Evolutionary conservation across 2,113 vertebrate genomes (phyloP).

Genomic region (Collichthys lucidus): DNA sequence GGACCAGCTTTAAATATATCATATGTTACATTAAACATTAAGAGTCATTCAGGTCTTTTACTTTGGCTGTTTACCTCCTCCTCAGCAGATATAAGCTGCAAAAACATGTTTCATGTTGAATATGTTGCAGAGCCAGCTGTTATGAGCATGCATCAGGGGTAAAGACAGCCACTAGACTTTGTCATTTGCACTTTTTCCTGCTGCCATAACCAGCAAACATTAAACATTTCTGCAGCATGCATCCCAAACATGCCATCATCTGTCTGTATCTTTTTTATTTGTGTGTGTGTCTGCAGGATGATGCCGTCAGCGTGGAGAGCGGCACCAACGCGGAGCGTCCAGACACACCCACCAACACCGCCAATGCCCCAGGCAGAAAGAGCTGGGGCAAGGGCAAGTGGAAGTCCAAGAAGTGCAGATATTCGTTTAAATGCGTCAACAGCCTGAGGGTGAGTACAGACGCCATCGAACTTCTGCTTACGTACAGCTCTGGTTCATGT

Average conservation of each 20-base stretch:
- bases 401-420: slow-evolving; percentile 99
- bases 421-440: slow-evolving; percentile 99
- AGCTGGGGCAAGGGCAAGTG: slow-evolving; percentile 99
- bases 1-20: too few species aligned
- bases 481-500: neutral
- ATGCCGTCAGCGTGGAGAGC: slow-evolving; percentile 95
- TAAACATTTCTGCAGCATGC: neutral
- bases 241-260: neutral
- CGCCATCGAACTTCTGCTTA: neutral
- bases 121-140: too few species aligned
- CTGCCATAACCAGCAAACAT: neutral
- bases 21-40: too few species aligned
- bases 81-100: too few species aligned
- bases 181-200: neutral
- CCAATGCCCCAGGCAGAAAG: slow-evolving; percentile 96
- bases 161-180: too few species aligned
- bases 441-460: slow-evolving; percentile 89
- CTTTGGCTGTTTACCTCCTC: too few species aligned
- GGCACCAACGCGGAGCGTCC: slow-evolving; percentile 95
- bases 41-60: neutral
- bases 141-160: neutral
- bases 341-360: slow-evolving; percentile 98
- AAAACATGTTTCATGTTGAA: too few species aligned
- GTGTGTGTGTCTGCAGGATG: slow-evolving; percentile 85
- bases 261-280: too few species aligned